A percentile compares a stretch with the other conserved stretches of the same genome.
phyloP scores from a whole-genome alignment of 2,888 invertebrate genomes.

The Amphipyra tragopoginis region DNA sequence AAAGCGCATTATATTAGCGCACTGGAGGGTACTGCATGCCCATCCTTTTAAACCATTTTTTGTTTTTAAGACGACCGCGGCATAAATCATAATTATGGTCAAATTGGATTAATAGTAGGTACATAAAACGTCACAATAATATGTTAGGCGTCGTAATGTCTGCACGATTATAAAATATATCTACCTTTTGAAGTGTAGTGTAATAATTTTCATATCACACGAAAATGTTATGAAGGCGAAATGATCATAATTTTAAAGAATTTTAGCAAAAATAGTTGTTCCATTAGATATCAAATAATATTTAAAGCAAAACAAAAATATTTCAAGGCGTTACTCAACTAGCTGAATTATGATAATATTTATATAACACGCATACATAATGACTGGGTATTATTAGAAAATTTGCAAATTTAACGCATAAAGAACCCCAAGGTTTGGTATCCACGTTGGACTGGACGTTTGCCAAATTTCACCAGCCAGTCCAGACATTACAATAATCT shows the following conservation, averaged over 20 bases:
- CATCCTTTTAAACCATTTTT: too few species aligned
- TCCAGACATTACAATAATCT: slow-evolving; percentile 74
- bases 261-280: background rate
- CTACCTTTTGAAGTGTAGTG: slow-evolving; percentile 1
- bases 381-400: slow-evolving; percentile 59
- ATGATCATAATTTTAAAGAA: slow-evolving; percentile 18
- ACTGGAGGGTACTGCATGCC: too few species aligned
- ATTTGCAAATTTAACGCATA: slow-evolving; percentile 66
- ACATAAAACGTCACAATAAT: background rate
- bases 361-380: slow-evolving; percentile 54
- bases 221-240: slow-evolving; percentile 19
- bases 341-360: slow-evolving; percentile 48
- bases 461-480: slow-evolving; percentile 73
- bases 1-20: too few species aligned
- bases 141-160: slow-evolving; percentile 4
- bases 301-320: slow-evolving; percentile 37
- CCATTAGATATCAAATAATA: slow-evolving; percentile 18
- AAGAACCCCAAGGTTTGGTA: slow-evolving; percentile 76
- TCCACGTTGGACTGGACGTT: slow-evolving; percentile 67
- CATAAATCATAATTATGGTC: too few species aligned
- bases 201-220: slow-evolving; percentile 1
- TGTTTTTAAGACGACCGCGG: too few species aligned
- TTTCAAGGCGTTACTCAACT: slow-evolving; percentile 46
- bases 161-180: slow-evolving; percentile 8
- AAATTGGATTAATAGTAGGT: too few species aligned